Evolutionary conservation across 2,797 vertebrate species (phyloP), one percentile per base, ranked within the genome.

Genomic region (Fistularia commersonii): DNA sequence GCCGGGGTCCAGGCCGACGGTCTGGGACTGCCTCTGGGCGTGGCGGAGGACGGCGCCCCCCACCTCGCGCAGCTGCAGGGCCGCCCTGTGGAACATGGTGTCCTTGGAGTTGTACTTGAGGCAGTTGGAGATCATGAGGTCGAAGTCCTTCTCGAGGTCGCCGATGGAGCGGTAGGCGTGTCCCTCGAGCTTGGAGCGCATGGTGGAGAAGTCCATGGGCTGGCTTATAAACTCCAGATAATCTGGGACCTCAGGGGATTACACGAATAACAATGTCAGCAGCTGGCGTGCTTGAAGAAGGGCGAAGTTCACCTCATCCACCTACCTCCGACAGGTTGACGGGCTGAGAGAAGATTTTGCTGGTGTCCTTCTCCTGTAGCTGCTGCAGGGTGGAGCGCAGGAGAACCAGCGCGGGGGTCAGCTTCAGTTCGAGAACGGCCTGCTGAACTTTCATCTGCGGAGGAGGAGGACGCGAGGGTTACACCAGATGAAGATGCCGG

Each of bases 61-160:
- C 12, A 97, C 91, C 75, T 98, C 94, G 65, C 89, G 83, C 62
- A 99, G 90, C 51, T 94, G 93, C 76, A 94, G 84, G 72, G 97
- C 97, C 64, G 94, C 87, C 85, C 92, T 93, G 87, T 99, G 95
- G 89, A 98, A 99, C 91, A 96, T 90, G 34, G 95, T 98, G 85
- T 99, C 97, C 89, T 93, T 95, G 87, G 95, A 94, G 91, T 99
- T 99, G 90, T 99, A 99, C 80, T 91, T 94, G 89, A 99, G 91
- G 88, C 97, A 99, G 92, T 99, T 99, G 82, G 93, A 91, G 85
- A 99, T 93, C 91, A 99, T 96, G 73, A 99, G 93, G 73, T 95
- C 92, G 82, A 99, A 99, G 89, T 99, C 97, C 62, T 87, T 91
- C 89, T 99, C 95, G 72, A 99, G 93, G 63, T 97, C 96, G 8